phyloP scores from a whole-genome alignment of 2,797 vertebrate species.

The Falco peregrinus region DNA sequence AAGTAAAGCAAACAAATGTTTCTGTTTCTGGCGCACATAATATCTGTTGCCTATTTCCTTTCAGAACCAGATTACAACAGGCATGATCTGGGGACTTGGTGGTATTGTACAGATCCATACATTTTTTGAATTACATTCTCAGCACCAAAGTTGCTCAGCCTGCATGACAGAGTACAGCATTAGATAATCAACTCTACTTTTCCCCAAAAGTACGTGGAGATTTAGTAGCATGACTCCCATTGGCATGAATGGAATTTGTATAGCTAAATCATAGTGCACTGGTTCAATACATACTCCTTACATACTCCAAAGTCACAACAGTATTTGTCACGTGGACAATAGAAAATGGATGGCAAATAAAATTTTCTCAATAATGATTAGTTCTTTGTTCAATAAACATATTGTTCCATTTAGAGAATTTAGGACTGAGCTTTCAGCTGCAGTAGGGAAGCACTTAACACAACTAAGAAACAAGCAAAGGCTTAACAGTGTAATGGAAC shows the following conservation, averaged over 20 bases:
- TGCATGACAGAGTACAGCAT: neutral
- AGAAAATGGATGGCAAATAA: neutral
- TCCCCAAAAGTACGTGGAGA: neutral
- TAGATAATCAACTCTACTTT: neutral
- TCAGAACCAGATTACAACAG: neutral
- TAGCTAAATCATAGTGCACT: neutral
- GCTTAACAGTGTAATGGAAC: neutral
- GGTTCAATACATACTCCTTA: neutral
- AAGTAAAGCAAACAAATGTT: neutral
- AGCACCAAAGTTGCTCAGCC: neutral
- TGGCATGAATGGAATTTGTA: neutral
- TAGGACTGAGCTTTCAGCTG: neutral
- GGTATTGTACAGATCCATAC: neutral
- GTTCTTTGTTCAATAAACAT: neutral
- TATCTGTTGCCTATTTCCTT: neutral
- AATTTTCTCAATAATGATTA: neutral
- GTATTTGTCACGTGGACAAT: neutral
- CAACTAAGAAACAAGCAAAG: neutral
- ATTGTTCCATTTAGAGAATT: neutral
- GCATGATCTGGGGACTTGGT: neutral
- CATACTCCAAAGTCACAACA: neutral
- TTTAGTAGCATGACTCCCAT: neutral
- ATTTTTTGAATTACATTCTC: neutral
- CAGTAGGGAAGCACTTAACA: rapidly evolving
- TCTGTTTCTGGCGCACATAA: neutral